Evolutionary conservation across 2,113 vertebrate genomes (phyloP).

Genomic region (Cichladusa arquata): DNA sequence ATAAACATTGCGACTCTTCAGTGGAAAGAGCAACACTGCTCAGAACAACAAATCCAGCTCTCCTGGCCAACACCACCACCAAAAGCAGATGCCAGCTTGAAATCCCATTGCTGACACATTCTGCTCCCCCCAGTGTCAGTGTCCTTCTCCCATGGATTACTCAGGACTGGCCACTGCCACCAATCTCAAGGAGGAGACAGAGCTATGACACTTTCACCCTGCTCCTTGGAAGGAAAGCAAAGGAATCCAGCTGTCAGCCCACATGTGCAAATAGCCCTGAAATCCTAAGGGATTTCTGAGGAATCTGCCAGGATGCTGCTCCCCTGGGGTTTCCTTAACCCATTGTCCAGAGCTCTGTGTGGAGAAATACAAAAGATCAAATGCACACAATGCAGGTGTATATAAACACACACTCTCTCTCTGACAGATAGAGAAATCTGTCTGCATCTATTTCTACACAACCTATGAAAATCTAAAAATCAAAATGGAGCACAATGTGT

Average conservation of each 20-base stretch:
- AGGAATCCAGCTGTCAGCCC: not conserved
- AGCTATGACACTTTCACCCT: fast-evolving
- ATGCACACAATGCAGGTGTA: not conserved
- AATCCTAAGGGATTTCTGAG: not conserved
- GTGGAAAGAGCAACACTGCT: not conserved
- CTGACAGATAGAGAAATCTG: fast-evolving
- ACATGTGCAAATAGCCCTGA: not conserved
- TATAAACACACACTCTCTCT: not conserved
- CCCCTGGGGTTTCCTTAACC: not conserved
- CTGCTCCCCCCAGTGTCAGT: not conserved
- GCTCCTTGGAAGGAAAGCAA: not conserved
- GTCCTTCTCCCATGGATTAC: not conserved
- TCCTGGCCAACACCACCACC: not conserved
- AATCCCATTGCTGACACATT: not conserved
- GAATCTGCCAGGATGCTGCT: not conserved
- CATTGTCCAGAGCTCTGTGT: not conserved
- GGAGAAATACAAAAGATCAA: not conserved
- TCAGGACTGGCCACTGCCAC: not conserved
- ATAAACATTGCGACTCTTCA: not conserved
- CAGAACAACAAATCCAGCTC: not conserved
- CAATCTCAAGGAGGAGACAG: not conserved
- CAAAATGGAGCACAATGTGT: not conserved
- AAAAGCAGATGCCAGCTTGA: not conserved
- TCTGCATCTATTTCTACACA: not conserved
- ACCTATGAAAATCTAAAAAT: not conserved